These are phyloP conservation scores for Lontra canadensis DNA, from an alignment of 2,113 vertebrate genomes.

Conservation along the genomic window DNA sequence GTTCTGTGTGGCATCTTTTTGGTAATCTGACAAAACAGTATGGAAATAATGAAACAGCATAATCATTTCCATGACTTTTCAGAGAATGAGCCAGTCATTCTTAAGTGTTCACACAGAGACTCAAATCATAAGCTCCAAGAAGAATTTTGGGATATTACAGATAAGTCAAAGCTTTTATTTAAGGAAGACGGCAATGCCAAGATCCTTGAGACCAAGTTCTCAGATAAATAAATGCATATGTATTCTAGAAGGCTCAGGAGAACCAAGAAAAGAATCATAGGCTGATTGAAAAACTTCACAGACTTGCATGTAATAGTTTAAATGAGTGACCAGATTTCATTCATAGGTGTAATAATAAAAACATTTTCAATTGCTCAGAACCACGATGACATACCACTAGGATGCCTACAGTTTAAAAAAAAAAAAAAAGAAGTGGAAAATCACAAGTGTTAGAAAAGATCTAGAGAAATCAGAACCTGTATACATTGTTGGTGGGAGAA, in stretches of 20 bases:
- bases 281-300: background rate
- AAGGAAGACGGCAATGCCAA: background rate
- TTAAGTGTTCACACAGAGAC: background rate
- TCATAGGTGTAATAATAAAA: background rate
- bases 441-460: background rate
- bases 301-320: background rate
- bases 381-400: background rate
- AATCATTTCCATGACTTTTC: background rate
- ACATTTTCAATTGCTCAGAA: background rate
- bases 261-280: background rate
- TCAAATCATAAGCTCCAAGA: background rate
- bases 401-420: background rate
- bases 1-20: background rate
- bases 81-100: background rate
- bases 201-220: background rate
- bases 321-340: background rate
- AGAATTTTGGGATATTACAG: conserved; percentile 10
- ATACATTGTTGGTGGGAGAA: background rate
- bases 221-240: background rate
- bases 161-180: conserved; percentile 2
- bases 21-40: background rate
- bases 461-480: background rate
- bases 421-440: background rate
- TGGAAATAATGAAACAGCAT: background rate
- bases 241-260: background rate